Conservation (phyloP, 2,797 vertebrate species). For the Pseudomugil tenellus region DNA sequence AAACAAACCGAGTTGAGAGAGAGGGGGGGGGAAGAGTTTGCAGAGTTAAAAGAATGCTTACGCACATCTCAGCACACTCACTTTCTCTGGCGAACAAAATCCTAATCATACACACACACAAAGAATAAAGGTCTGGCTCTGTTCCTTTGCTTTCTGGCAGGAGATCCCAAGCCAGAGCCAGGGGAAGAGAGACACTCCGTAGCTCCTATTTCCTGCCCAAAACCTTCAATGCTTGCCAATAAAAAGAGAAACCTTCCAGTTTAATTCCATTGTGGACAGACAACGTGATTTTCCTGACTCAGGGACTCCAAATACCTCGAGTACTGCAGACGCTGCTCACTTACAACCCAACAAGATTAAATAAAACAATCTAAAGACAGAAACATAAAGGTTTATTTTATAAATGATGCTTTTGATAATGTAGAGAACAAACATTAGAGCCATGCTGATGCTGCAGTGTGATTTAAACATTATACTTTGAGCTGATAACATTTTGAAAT, state of each 20-base stretch:
- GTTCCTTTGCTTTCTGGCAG: slow-evolving; percentile 66
- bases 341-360: no score
- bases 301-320: slow-evolving; percentile 55
- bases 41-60: slow-evolving; percentile 42
- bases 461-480: slow-evolving; percentile 15
- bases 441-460: slow-evolving; percentile 5
- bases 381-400: background rate
- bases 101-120: slow-evolving; percentile 39
- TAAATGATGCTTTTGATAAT: background rate
- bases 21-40: slow-evolving; percentile 13
- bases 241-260: slow-evolving; percentile 73
- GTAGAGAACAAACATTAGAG: slow-evolving; percentile 13
- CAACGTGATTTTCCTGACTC: slow-evolving; percentile 65
- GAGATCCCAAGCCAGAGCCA: slow-evolving; percentile 64
- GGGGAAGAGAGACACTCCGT: slow-evolving; percentile 53
- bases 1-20: slow-evolving; percentile 14
- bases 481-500: slow-evolving; percentile 30
- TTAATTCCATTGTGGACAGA: slow-evolving; percentile 65
- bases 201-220: slow-evolving; percentile 75
- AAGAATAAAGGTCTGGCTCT: slow-evolving; percentile 52
- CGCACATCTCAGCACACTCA: slow-evolving; percentile 36
- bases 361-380: no score
- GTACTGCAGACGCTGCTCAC: slow-evolving; percentile 25
- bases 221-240: slow-evolving; percentile 72
- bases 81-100: slow-evolving; percentile 53